A percentile compares a stretch with the other conserved stretches of the same genome.
Conservation (phyloP, 2,888 invertebrate species). For the Chrysolina oricalcia region DNA sequence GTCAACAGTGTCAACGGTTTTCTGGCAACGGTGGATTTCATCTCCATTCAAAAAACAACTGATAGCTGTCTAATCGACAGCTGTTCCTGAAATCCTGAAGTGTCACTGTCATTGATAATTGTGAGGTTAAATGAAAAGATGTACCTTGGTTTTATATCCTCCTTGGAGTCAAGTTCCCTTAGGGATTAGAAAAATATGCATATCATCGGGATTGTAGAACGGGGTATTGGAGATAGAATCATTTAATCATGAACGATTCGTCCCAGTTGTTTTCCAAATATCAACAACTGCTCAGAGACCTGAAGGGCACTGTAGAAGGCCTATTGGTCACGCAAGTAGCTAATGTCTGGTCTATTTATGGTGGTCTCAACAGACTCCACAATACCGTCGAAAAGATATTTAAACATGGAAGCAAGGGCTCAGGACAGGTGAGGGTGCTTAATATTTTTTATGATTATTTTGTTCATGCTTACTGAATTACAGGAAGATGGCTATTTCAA, state of each 20-base stretch:
- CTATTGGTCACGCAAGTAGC: conserved; percentile 74
- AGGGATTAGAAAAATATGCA: no score
- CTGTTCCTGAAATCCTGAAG: no score
- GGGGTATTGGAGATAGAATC: no score
- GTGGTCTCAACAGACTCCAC: conserved; percentile 75
- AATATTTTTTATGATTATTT: neutral
- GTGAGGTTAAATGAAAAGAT: no score
- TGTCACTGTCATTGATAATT: no score
- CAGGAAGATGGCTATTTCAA: conserved; percentile 75
- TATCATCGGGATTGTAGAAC: no score
- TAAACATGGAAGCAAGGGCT: conserved; percentile 73
- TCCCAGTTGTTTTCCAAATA: conserved; percentile 63
- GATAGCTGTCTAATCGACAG: no score
- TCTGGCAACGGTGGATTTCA: no score
- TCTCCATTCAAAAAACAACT: no score
- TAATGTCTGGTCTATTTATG: conserved; percentile 78
- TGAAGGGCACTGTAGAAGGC: conserved; percentile 76
- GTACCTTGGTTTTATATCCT: no score
- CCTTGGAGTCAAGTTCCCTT: no score
- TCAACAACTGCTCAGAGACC: conserved; percentile 73
- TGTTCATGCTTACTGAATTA: conserved; percentile 50
- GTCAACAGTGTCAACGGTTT: no score
- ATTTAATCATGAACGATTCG: conserved; percentile 50
- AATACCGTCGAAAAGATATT: conserved; percentile 75
- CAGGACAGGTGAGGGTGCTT: conserved; percentile 44